Conservation (phyloP, 2,797 vertebrate genomes). For the Corythornis leucogaster region DNA sequence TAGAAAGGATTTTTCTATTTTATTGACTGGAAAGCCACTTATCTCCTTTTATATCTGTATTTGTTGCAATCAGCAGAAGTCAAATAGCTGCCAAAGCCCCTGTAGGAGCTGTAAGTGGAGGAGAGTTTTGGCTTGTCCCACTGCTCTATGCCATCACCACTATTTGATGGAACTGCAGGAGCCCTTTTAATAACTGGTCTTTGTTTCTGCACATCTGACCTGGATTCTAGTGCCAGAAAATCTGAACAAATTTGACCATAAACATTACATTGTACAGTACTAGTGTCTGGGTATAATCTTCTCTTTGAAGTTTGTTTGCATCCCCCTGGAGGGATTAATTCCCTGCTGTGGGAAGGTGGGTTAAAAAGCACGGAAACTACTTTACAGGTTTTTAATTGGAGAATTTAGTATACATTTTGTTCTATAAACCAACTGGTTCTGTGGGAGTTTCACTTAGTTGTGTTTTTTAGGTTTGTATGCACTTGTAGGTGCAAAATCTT, state of each 20-base stretch:
- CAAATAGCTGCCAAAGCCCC: slow-evolving; percentile 13
- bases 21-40: not conserved
- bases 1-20: not conserved
- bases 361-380: slow-evolving; percentile 78
- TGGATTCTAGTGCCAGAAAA: slow-evolving; percentile 72
- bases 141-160: slow-evolving; percentile 50
- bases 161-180: slow-evolving; percentile 61
- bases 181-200: slow-evolving; percentile 68
- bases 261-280: slow-evolving; percentile 75
- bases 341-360: slow-evolving; percentile 80
- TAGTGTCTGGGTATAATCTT: slow-evolving; percentile 81
- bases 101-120: not conserved
- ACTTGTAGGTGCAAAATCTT: slow-evolving; percentile 51
- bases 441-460: slow-evolving; percentile 65
- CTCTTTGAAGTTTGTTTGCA: slow-evolving; percentile 81
- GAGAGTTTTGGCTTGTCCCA: slow-evolving; percentile 39
- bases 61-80: not conserved
- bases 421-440: slow-evolving; percentile 73
- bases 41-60: not conserved
- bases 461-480: slow-evolving; percentile 61
- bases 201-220: slow-evolving; percentile 73
- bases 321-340: slow-evolving; percentile 79
- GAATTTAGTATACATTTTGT: slow-evolving; percentile 78
- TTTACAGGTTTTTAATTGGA: slow-evolving; percentile 81
- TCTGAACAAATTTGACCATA: slow-evolving; percentile 76